These are phyloP conservation scores for Simalia tracyae DNA, from an alignment of 2,797 vertebrate species.

Conservation along the genomic window DNA sequence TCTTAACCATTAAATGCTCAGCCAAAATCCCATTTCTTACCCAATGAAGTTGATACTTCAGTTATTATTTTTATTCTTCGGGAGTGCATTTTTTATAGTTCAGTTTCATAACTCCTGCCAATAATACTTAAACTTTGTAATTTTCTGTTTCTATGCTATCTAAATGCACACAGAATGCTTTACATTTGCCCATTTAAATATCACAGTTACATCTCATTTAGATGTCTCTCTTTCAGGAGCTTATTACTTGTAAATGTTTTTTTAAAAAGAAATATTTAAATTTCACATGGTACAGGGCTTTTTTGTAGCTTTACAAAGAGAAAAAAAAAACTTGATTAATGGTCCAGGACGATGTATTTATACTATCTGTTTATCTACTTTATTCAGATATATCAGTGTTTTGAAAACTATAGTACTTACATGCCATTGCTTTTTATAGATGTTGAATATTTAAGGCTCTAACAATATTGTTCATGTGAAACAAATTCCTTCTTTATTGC, in stretches of 20 bases:
- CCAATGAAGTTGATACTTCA: constrained; percentile 70
- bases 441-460: constrained; percentile 30
- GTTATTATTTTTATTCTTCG: constrained; percentile 71
- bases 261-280: constrained; percentile 56
- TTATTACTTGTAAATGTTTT: constrained; percentile 57
- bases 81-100: constrained; percentile 69
- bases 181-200: constrained; percentile 71
- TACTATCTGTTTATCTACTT: constrained; percentile 65
- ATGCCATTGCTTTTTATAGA: constrained; percentile 44
- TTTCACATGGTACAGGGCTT: constrained; percentile 56
- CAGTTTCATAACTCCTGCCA: constrained; percentile 69
- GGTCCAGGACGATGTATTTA: constrained; percentile 60
- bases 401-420: constrained; percentile 49
- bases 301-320: constrained; percentile 52
- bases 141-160: constrained; percentile 68
- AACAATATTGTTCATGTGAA: constrained; percentile 45
- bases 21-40: constrained; percentile 71
- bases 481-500: constrained; percentile 40
- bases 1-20: constrained; percentile 74
- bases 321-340: constrained; percentile 53
- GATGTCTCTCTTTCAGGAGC: constrained; percentile 68
- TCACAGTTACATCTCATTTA: constrained; percentile 68
- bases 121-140: constrained; percentile 71
- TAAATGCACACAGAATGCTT: constrained; percentile 70
- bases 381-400: constrained; percentile 55